These are phyloP conservation scores for Atethmia centrago DNA, from an alignment of 2,888 invertebrate genomes.

Conservation along the genomic window DNA sequence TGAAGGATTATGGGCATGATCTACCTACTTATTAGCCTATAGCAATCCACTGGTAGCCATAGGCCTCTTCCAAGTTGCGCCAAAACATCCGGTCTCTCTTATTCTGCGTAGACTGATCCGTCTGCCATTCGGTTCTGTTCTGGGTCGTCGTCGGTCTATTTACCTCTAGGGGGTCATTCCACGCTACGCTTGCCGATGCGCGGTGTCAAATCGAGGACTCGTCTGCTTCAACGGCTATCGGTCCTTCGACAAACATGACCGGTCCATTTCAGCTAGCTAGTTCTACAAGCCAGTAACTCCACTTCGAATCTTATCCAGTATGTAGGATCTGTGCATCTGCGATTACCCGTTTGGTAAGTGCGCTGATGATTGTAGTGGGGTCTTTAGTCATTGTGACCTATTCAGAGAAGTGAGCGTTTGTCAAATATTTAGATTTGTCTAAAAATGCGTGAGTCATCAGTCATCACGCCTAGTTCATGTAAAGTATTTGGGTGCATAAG, in stretches of 20 bases:
- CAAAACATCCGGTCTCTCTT: too few relatives aligned
- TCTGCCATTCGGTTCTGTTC: background rate
- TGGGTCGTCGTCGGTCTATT: too few relatives aligned
- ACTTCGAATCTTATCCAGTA: background rate
- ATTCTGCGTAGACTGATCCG: background rate
- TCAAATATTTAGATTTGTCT: conserved; percentile 27
- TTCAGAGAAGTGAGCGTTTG: background rate
- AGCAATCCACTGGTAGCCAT: background rate
- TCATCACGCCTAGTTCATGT: conserved; percentile 40
- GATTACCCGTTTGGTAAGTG: background rate
- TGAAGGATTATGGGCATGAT: background rate
- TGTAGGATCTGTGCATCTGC: background rate
- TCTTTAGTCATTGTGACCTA: background rate
- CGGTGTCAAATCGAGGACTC: background rate
- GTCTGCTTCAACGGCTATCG: background rate
- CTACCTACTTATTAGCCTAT: background rate
- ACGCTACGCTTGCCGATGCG: background rate
- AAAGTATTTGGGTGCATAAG: conserved; percentile 59
- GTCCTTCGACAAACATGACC: background rate
- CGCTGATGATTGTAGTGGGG: background rate
- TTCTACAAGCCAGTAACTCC: background rate
- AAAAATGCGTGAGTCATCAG: conserved; percentile 53
- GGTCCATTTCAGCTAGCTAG: background rate
- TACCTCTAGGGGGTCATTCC: background rate
- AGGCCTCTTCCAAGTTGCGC: background rate